These are phyloP conservation scores for Laticauda colubrina DNA, from an alignment of 2,113 vertebrate species.

Conservation along the genomic window DNA sequence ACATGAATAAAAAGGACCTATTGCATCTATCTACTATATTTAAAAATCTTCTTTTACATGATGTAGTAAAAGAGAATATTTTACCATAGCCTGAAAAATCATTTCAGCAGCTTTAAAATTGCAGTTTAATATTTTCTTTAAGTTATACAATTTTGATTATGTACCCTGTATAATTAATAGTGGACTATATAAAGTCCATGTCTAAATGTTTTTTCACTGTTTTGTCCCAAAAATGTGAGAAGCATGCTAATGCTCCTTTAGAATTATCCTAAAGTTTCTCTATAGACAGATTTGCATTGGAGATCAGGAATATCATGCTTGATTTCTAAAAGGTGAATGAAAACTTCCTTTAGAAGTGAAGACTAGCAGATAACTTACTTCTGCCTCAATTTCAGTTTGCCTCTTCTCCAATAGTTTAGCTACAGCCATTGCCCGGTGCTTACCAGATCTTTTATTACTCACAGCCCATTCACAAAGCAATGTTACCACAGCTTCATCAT, in stretches of 20 bases:
- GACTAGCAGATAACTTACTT: constrained; percentile 57
- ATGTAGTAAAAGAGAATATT: background rate
- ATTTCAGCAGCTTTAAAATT: background rate
- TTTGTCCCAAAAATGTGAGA: background rate
- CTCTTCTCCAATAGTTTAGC: constrained; percentile 75
- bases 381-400: constrained; percentile 72
- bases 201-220: background rate
- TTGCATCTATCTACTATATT: background rate
- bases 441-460: constrained; percentile 71
- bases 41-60: background rate
- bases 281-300: background rate
- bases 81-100: background rate
- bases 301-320: background rate
- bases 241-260: background rate
- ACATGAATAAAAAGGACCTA: background rate
- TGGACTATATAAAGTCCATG: background rate
- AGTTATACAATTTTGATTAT: background rate
- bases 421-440: constrained; percentile 73
- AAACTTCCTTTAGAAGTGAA: background rate
- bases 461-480: constrained; percentile 74
- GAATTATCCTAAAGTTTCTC: background rate
- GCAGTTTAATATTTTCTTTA: background rate
- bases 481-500: constrained; percentile 60
- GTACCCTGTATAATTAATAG: background rate
- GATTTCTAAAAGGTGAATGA: background rate